phyloP scores from a whole-genome alignment of 2,888 invertebrate genomes.

The Allolobophora icterica region DNA sequence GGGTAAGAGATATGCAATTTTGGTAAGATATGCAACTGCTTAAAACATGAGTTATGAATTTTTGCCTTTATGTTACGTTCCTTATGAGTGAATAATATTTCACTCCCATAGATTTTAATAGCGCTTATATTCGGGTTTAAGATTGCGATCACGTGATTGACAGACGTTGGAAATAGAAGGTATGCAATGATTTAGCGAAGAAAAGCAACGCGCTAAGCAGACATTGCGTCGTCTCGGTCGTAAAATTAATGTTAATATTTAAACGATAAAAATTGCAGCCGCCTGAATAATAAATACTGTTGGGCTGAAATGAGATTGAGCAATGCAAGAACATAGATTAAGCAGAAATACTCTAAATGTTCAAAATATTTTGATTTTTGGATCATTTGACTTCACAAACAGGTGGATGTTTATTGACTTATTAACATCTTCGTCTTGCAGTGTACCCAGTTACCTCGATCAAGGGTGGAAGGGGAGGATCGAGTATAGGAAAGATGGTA shows the following conservation, averaged over 20 bases:
- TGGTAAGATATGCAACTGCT: too few species aligned
- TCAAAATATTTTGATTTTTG: neutral
- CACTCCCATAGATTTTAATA: neutral
- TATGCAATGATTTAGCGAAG: too few species aligned
- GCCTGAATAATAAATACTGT: neutral
- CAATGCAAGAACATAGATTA: neutral
- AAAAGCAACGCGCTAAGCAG: too few species aligned
- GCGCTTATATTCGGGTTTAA: neutral
- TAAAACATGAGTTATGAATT: too few species aligned
- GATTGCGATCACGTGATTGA: neutral
- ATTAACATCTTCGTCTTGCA: neutral
- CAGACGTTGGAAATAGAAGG: neutral
- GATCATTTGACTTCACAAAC: neutral
- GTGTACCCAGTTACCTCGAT: neutral
- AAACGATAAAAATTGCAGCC: neutral
- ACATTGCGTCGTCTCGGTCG: neutral
- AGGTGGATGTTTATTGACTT: neutral
- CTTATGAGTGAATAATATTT: too few species aligned
- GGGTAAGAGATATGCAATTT: too few species aligned
- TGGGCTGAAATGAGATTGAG: neutral
- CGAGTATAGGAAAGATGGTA: neutral
- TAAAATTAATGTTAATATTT: neutral
- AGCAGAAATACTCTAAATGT: neutral
- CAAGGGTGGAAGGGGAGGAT: neutral
- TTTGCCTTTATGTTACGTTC: too few species aligned